A percentile compares a stretch with the other conserved stretches of the same genome.
These are phyloP conservation scores for Rhinogobio ventralis DNA, from an alignment of 2,797 vertebrate species.

Conservation along the genomic window DNA sequence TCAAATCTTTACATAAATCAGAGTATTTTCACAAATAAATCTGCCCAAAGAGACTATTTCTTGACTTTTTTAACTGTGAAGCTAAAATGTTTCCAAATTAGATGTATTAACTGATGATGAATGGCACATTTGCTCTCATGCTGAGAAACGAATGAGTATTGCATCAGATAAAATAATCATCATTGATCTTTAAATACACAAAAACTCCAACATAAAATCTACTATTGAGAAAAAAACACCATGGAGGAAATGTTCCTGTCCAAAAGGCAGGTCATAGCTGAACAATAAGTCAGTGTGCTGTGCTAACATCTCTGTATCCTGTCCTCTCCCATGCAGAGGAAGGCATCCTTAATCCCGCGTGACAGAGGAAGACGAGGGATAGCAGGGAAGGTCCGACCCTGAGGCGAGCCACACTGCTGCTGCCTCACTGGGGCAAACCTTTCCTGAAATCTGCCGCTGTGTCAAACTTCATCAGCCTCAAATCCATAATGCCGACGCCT, in stretches of 20 bases:
- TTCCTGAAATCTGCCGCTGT: conserved; percentile 41
- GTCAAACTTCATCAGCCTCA: conserved; percentile 52
- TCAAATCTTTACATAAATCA: too few species aligned
- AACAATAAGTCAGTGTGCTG: conserved; percentile 68
- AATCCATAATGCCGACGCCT: neutral
- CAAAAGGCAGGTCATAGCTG: conserved; percentile 70
- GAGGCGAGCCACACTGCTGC: conserved; percentile 68
- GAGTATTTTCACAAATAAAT: too few species aligned
- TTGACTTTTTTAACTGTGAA: neutral
- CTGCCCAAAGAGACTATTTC: neutral
- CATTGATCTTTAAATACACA: neutral
- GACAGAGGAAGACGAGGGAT: conserved; percentile 72
- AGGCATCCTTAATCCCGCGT: conserved; percentile 71
- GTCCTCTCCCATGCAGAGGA: conserved; percentile 68
- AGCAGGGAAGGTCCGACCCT: conserved; percentile 55
- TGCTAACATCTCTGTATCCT: conserved; percentile 70
- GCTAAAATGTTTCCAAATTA: conserved; percentile 12
- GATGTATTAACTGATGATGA: neutral
- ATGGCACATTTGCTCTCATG: conserved; percentile 2
- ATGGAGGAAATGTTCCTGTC: conserved; percentile 61
- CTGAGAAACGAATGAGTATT: conserved; percentile 18
- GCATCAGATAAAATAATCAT: neutral
- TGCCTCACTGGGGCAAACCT: conserved; percentile 26
- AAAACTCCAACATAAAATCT: neutral
- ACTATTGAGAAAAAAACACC: conserved; percentile 64